Percentiles rank a stretch among this genome's conserved stretches.
phyloP scores from a whole-genome alignment of 2,113 vertebrate species.

The Chlorocebus sabaeus region DNA sequence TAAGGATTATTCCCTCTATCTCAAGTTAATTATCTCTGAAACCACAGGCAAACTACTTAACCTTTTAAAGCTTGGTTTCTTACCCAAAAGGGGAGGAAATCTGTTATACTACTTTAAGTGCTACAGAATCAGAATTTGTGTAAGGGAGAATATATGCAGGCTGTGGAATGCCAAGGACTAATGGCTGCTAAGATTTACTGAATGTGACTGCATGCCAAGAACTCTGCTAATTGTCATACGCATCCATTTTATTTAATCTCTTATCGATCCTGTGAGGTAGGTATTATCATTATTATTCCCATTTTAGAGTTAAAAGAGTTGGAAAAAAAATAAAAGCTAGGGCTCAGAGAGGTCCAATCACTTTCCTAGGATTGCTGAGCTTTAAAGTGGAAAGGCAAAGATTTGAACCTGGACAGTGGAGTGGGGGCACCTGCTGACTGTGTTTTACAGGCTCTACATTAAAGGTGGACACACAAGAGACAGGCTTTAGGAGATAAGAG shows the following conservation, averaged over 20 bases:
- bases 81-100: neutral
- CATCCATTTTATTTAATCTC: neutral
- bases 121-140: neutral
- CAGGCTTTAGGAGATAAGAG: neutral
- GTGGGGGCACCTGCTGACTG: too few relatives aligned
- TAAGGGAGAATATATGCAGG: neutral
- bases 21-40: neutral
- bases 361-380: neutral
- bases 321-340: neutral
- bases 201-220: rapidly evolving
- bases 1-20: neutral
- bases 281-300: neutral
- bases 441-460: neutral
- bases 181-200: neutral
- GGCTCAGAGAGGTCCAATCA: neutral
- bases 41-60: neutral
- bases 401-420: neutral
- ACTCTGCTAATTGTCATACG: neutral
- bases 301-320: neutral
- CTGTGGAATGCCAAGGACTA: neutral
- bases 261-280: neutral
- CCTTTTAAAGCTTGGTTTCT: neutral
- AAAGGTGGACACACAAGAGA: neutral
- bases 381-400: neutral
- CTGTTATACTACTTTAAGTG: neutral